These are phyloP conservation scores for Sternarchorhynchus goeldii DNA, from an alignment of 2,797 vertebrate genomes.

Conservation along the genomic window DNA sequence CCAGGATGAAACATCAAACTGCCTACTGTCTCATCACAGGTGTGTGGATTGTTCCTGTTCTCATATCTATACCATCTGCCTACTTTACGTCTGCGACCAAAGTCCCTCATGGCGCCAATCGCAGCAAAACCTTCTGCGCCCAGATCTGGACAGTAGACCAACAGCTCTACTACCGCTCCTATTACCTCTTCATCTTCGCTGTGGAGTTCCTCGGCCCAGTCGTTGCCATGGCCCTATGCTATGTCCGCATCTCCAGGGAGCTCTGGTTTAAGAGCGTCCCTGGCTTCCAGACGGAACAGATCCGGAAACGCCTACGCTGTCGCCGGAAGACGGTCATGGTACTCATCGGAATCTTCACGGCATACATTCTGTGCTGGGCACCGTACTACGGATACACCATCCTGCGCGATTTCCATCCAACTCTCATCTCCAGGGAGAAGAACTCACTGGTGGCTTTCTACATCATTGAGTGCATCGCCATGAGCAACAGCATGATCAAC, in stretches of 20 bases:
- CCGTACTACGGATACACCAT: slow-evolving; percentile 92
- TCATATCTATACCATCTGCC: slow-evolving; percentile 92
- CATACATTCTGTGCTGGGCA: slow-evolving; percentile 94
- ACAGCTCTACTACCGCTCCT: slow-evolving; percentile 90
- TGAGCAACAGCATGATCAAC: slow-evolving; percentile 99
- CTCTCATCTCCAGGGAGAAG: slow-evolving; percentile 87
- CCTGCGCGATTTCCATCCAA: slow-evolving; percentile 93
- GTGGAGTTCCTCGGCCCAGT: slow-evolving; percentile 91
- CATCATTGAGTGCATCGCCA: slow-evolving; percentile 92
- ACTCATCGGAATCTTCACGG: slow-evolving; percentile 85
- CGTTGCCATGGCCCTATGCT: slow-evolving; percentile 89
- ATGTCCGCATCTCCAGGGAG: slow-evolving; percentile 86
- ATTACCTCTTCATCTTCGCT: slow-evolving; percentile 91
- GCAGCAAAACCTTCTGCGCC: slow-evolving; percentile 91
- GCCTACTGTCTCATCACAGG: slow-evolving; percentile 85
- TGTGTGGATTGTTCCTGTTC: slow-evolving; percentile 89
- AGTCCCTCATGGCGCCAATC: slow-evolving; percentile 76
- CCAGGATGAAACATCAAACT: slow-evolving; percentile 95
- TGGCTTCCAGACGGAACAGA: slow-evolving; percentile 95
- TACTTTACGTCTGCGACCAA: slow-evolving; percentile 89
- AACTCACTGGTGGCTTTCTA: slow-evolving; percentile 95
- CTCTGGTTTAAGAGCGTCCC: slow-evolving; percentile 97
- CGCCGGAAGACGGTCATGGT: slow-evolving; percentile 91
- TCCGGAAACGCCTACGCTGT: slow-evolving; percentile 86
- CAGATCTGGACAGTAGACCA: slow-evolving; percentile 96